phyloP scores from a whole-genome alignment of 2,888 invertebrate genomes.

The Caenorhabditis zanzibari region DNA sequence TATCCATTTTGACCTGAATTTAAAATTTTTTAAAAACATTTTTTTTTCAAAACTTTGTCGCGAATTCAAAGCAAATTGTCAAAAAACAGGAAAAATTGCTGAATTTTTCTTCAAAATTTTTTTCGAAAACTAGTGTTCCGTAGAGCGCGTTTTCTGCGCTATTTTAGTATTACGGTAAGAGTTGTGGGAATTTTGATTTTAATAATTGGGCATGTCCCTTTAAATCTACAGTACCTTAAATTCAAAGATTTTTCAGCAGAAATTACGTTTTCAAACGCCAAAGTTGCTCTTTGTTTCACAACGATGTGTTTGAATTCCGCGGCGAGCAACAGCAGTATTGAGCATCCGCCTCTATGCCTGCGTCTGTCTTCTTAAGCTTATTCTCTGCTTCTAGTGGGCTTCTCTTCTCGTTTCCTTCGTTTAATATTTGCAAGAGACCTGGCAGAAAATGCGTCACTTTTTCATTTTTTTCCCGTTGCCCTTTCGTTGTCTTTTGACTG shows the following conservation, averaged over 20 bases:
- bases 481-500: neutral
- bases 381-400: constrained; percentile 8
- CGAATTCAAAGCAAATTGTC: too few species aligned
- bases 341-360: constrained; percentile 41
- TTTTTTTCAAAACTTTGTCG: neutral
- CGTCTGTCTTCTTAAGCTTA: constrained; percentile 24
- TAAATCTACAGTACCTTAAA: constrained; percentile 30
- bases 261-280: neutral
- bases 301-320: constrained; percentile 10
- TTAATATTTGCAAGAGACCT: constrained; percentile 51
- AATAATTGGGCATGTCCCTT: constrained; percentile 12
- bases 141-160: constrained; percentile 44
- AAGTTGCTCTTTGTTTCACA: neutral
- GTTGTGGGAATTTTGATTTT: neutral
- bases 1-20: constrained; percentile 18
- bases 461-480: constrained; percentile 3
- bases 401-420: constrained; percentile 20
- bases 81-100: constrained; percentile 7
- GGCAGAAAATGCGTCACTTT: constrained; percentile 19
- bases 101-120: neutral
- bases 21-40: neutral
- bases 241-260: neutral
- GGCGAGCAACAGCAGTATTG: constrained; percentile 2
- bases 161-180: neutral
- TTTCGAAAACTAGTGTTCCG: constrained; percentile 22